Evolutionary conservation across 2,113 vertebrate genomes (phyloP).

Genomic region (Speoplatyrhinus poulsoni): DNA sequence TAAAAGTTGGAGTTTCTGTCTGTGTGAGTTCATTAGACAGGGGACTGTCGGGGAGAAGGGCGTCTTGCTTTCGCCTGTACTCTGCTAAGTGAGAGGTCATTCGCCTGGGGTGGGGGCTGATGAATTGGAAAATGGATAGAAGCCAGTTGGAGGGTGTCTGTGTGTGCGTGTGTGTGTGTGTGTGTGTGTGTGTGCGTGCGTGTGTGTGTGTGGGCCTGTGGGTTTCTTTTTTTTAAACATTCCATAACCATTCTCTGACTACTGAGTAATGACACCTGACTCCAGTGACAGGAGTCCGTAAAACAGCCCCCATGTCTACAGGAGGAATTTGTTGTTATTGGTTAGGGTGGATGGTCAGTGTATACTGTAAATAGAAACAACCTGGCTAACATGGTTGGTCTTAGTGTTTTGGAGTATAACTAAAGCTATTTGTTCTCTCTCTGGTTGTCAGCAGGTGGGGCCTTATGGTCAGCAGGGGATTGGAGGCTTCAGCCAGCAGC

Average conservation of each 20-base stretch:
- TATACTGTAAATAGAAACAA: too few species aligned
- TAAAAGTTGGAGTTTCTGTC: constrained; percentile 41
- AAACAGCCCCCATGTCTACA: too few species aligned
- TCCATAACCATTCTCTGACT: too few species aligned
- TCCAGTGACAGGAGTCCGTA: too few species aligned
- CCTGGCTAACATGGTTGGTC: not conserved
- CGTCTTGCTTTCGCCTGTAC: constrained; percentile 21
- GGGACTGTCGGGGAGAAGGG: constrained; percentile 44
- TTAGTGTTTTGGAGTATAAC: constrained; percentile 19
- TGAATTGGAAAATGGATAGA: constrained; percentile 26
- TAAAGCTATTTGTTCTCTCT: constrained; percentile 22
- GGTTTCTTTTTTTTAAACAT: not conserved
- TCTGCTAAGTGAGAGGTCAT: constrained; percentile 43
- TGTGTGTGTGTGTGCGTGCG: not conserved
- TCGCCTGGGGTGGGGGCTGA: constrained; percentile 1
- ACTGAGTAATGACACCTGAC: too few species aligned
- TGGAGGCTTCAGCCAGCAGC: constrained; percentile 83
- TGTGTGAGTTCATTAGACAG: constrained; percentile 58
- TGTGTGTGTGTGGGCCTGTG: not conserved
- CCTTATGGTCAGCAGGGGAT: constrained; percentile 90
- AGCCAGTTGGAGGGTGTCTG: constrained; percentile 6
- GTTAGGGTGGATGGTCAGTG: too few species aligned
- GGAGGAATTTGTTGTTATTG: too few species aligned
- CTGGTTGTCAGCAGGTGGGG: constrained; percentile 84
- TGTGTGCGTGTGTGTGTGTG: not conserved